These are phyloP conservation scores for Nasonovia ribisnigri DNA, from an alignment of 2,888 invertebrate species.

Conservation along the genomic window DNA sequence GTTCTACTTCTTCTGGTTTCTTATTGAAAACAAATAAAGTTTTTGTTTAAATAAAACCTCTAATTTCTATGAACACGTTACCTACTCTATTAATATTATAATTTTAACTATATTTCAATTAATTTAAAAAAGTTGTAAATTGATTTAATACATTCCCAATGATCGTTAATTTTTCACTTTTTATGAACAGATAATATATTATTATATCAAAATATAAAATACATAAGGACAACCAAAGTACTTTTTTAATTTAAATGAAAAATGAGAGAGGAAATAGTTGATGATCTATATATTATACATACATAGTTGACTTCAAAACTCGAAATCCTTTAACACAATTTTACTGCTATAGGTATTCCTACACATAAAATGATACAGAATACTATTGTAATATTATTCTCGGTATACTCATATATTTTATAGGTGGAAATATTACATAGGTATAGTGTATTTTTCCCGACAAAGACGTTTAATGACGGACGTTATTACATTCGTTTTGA, in stretches of 20 bases:
- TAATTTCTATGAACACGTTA: too few relatives aligned
- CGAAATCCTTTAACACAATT: neutral
- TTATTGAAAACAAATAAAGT: neutral
- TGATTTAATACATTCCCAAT: neutral
- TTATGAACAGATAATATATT: neutral
- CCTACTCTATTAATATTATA: neutral
- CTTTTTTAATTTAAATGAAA: neutral
- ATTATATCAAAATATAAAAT: neutral
- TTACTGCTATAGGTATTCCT: neutral
- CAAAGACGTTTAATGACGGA: slow-evolving; percentile 10
- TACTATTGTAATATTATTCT: neutral
- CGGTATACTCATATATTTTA: neutral
- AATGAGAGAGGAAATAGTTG: neutral
- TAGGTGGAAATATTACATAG: neutral
- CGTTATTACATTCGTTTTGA: slow-evolving; percentile 8
- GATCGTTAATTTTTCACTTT: too few relatives aligned
- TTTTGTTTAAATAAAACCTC: neutral
- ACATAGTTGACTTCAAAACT: neutral
- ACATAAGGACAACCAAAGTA: neutral
- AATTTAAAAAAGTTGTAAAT: neutral
- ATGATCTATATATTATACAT: neutral
- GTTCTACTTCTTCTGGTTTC: neutral
- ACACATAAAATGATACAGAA: neutral
- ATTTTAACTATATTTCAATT: neutral
- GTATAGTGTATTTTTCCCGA: neutral